Conservation (phyloP, 2,113 vertebrate genomes). For the Lepisosteus oculatus region DNA sequence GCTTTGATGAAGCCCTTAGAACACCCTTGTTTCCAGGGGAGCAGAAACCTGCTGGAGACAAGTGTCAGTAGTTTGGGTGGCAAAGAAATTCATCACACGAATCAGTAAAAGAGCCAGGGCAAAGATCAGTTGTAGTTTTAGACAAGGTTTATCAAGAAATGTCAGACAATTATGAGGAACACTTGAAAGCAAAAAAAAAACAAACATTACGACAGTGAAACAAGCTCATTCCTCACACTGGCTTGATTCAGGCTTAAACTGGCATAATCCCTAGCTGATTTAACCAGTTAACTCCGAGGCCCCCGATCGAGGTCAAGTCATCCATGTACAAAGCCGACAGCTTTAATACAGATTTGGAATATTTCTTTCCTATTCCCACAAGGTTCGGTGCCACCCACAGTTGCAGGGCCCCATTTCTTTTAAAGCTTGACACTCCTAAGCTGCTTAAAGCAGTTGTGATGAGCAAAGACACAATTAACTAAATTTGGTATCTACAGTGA, state of each 20-base stretch:
- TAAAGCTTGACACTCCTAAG: conserved; percentile 21
- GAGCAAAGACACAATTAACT: conserved; percentile 30
- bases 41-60: conserved; percentile 29
- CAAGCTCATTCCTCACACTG: conserved; percentile 41
- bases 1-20: conserved; percentile 27
- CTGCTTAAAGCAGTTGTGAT: conserved; percentile 21
- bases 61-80: conserved; percentile 31
- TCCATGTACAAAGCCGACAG: conserved; percentile 39
- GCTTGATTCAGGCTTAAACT: conserved; percentile 35
- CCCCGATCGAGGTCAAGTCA: conserved; percentile 45
- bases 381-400: conserved; percentile 39
- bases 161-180: conserved; percentile 33
- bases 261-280: conserved; percentile 37
- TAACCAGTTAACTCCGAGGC: conserved; percentile 48
- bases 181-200: too few relatives aligned
- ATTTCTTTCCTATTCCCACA: conserved; percentile 48
- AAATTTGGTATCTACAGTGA: conserved; percentile 15
- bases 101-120: conserved; percentile 29
- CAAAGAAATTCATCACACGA: conserved; percentile 39
- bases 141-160: conserved; percentile 9
- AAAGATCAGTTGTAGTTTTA: conserved; percentile 45
- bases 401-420: conserved; percentile 20
- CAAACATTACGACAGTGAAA: conserved; percentile 21
- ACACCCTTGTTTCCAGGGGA: conserved; percentile 7
- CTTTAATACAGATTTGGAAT: conserved; percentile 46